These are phyloP conservation scores for Brachypteracias leptosomus DNA, from an alignment of 2,113 vertebrate species.

Conservation along the genomic window DNA sequence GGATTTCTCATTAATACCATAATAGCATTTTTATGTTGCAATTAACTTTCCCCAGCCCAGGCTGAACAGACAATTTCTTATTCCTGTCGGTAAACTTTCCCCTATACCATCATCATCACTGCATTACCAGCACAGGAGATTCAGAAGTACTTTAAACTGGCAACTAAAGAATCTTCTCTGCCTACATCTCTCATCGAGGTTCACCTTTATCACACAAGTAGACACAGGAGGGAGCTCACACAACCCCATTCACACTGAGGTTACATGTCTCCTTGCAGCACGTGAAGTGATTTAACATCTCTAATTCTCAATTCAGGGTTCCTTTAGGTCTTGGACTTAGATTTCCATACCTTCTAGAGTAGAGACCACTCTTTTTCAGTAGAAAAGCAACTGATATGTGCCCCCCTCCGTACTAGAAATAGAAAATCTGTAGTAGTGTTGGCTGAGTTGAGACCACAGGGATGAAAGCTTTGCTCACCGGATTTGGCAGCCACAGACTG, in stretches of 20 bases:
- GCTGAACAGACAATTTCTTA: neutral
- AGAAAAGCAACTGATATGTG: neutral
- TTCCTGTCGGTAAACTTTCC: neutral
- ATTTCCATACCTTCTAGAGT: neutral
- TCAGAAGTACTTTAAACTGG: neutral
- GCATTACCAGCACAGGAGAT: neutral
- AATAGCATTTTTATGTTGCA: neutral
- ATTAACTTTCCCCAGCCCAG: neutral
- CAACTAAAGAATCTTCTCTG: neutral
- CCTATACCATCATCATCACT: neutral
- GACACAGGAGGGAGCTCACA: conserved; percentile 70
- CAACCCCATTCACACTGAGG: conserved; percentile 38
- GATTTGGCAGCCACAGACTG: neutral
- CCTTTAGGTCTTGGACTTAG: neutral
- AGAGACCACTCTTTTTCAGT: neutral
- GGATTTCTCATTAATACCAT: neutral
- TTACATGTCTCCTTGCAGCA: neutral
- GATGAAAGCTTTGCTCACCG: neutral
- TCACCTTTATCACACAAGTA: conserved; percentile 51
- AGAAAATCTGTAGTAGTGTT: neutral
- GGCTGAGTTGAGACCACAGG: neutral
- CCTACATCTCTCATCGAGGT: neutral
- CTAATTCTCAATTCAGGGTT: neutral
- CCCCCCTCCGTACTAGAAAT: neutral
- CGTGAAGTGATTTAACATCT: neutral